These are phyloP conservation scores for Pyrgus malvae DNA, from an alignment of 2,888 invertebrate species.

Conservation along the genomic window DNA sequence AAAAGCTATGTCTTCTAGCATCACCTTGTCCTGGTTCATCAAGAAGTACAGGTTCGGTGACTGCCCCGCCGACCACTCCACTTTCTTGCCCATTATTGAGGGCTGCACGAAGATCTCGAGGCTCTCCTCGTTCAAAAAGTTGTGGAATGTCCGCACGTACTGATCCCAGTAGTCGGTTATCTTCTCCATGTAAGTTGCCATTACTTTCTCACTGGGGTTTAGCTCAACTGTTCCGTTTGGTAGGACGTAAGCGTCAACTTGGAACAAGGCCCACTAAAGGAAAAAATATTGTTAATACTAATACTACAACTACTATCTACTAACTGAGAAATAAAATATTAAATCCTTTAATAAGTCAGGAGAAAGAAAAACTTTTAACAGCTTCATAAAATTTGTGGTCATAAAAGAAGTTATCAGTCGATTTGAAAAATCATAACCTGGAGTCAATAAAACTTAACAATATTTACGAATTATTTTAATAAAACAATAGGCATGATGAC, in stretches of 20 bases:
- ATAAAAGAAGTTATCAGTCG: no score
- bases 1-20: constrained; percentile 78
- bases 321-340: no score
- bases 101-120: constrained; percentile 91
- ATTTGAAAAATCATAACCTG: no score
- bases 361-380: no score
- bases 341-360: no score
- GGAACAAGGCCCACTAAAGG: constrained; percentile 83
- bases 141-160: constrained; percentile 85
- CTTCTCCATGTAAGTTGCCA: constrained; percentile 81
- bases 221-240: constrained; percentile 65
- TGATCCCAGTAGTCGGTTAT: constrained; percentile 85
- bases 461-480: no score
- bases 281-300: constrained; percentile 30
- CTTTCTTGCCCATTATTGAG: constrained; percentile 90
- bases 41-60: constrained; percentile 87
- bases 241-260: constrained; percentile 79
- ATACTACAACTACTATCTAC: no score
- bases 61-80: constrained; percentile 88
- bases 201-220: constrained; percentile 84
- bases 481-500: no score
- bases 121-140: constrained; percentile 86
- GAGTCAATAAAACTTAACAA: no score
- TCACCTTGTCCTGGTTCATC: constrained; percentile 84
- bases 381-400: no score